These are phyloP conservation scores for Amphipoea oculea DNA, from an alignment of 2,888 invertebrate species.

Conservation along the genomic window DNA sequence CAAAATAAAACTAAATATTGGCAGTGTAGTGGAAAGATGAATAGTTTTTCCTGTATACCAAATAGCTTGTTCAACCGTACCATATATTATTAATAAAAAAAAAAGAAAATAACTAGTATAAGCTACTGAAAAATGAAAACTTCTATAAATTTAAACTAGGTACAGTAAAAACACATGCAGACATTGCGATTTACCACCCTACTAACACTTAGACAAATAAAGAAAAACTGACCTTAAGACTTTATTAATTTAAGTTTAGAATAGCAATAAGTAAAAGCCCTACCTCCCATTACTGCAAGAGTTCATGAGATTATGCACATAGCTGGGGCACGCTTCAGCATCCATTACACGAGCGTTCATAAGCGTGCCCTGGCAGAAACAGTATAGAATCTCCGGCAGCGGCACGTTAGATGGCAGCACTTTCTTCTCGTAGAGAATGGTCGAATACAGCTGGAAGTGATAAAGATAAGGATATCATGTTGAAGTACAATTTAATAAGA, in stretches of 20 bases:
- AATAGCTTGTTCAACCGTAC: too few relatives aligned
- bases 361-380: slow-evolving; percentile 86
- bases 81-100: not conserved
- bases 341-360: slow-evolving; percentile 87
- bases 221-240: not conserved
- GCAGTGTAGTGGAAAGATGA: too few relatives aligned
- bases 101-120: not conserved
- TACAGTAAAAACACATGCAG: not conserved
- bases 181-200: not conserved
- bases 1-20: too few relatives aligned
- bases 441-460: slow-evolving; percentile 81
- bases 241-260: not conserved
- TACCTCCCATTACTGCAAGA: slow-evolving; percentile 86
- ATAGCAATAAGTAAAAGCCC: slow-evolving; percentile 52
- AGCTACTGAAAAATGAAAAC: not conserved
- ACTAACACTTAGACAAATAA: not conserved
- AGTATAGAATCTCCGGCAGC: slow-evolving; percentile 85
- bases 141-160: not conserved
- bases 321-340: slow-evolving; percentile 86
- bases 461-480: not conserved
- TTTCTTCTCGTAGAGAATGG: slow-evolving; percentile 86
- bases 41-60: too few relatives aligned
- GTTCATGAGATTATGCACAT: slow-evolving; percentile 86
- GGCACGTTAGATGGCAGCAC: slow-evolving; percentile 82
- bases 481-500: not conserved